Percentiles rank a stretch among this genome's conserved stretches.
These are phyloP conservation scores for Chironomus riparius DNA, from an alignment of 2,888 invertebrate genomes.

Conservation along the genomic window DNA sequence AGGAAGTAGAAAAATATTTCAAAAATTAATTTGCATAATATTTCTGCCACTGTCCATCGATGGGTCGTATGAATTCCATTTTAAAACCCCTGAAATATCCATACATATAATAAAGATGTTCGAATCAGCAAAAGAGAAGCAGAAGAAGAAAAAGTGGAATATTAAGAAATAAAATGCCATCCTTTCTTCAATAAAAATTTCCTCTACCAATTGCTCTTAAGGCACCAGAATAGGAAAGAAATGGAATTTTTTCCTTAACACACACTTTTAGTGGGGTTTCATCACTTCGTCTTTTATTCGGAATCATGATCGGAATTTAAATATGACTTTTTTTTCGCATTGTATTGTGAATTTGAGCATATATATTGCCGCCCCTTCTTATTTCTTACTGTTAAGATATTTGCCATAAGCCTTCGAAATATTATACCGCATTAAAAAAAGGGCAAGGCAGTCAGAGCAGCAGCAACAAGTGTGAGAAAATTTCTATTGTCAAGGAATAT, in stretches of 20 bases:
- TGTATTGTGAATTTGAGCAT: neutral
- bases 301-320: conserved; percentile 25
- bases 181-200: conserved; percentile 23
- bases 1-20: too few relatives aligned
- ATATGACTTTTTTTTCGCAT: conserved; percentile 10
- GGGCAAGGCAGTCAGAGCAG: neutral
- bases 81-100: neutral
- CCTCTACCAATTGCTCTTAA: conserved; percentile 18
- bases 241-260: conserved; percentile 15
- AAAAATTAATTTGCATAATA: too few relatives aligned
- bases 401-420: conserved; percentile 18
- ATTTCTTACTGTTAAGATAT: neutral
- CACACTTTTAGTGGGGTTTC: neutral
- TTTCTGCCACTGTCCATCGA: too few relatives aligned
- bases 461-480: conserved; percentile 24
- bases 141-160: conserved; percentile 3
- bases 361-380: neutral
- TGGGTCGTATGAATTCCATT: too few relatives aligned
- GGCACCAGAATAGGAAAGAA: neutral
- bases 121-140: neutral
- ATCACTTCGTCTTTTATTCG: neutral
- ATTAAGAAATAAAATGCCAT: conserved; percentile 27
- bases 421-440: neutral
- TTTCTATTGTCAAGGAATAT: neutral
- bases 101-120: conserved; percentile 18